Conservation (phyloP, 1,140 invertebrate genomes). For the Nomia melanderi region DNA sequence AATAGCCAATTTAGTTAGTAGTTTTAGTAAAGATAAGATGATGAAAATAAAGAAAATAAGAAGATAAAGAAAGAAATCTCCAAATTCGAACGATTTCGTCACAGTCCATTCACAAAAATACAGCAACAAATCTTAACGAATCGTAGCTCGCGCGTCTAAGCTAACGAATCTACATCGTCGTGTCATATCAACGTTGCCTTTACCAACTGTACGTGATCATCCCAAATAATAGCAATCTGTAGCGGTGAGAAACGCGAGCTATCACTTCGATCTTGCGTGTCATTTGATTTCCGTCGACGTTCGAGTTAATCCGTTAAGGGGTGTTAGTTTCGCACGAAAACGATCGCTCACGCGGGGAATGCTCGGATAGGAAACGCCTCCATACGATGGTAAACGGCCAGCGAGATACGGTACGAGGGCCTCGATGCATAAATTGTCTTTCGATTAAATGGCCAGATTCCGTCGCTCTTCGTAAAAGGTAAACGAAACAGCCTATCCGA, state of each 20-base stretch:
- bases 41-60: no score
- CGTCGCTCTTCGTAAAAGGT: constrained; percentile 61
- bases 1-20: no score
- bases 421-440: constrained; percentile 4
- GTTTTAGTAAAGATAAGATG: no score
- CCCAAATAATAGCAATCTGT: constrained; percentile 1
- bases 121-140: no score
- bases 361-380: not conserved
- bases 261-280: constrained; percentile 11
- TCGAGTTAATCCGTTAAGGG: constrained; percentile 30
- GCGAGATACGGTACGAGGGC: not conserved
- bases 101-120: no score
- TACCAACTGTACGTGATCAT: not conserved
- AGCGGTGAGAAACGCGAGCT: not conserved
- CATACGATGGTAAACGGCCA: not conserved
- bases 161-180: no score
- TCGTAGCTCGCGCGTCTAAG: no score
- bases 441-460: constrained; percentile 5
- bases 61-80: no score
- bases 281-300: constrained; percentile 9
- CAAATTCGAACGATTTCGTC: no score
- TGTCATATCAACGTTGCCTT: no score
- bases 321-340: not conserved
- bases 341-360: not conserved
- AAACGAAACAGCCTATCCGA: constrained; percentile 69